Evolutionary conservation across 53 echinoderm and acorn worm species (phyloP), one percentile per base, ranked within the genome.

Genomic region (Arbacia lixula): DNA sequence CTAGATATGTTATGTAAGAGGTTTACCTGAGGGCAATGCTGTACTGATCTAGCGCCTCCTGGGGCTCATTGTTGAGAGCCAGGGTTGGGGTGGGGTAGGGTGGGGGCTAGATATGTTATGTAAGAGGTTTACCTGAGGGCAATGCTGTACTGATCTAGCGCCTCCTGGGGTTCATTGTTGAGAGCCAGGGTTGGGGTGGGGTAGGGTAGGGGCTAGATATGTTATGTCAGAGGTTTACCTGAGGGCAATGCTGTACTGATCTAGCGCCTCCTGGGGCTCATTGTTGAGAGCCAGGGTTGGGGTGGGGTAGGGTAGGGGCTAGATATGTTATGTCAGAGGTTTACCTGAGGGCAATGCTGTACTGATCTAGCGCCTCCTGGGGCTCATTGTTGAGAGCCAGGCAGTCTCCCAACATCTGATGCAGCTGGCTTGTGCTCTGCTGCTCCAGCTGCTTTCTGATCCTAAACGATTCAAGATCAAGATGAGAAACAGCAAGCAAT

Each of bases 41-140:
- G 82, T 97, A 97, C 84, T 97, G 98, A 60, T 97, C 90, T 30
- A 93, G 79, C 2, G 98, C 98, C 17, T 94, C 98, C 30, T 91
- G 94, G 3, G 90, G 86, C 35, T 97, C 98, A 87, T 90, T 94
- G 36, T 91, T 92, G 37, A 81, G 82, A 16, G 82, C 33, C 12
- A 97, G 71, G n/a, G n/a, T n/a, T n/a, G n/a, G n/a, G n/a, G n/a
- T n/a, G n/a, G n/a, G n/a, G n/a, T n/a, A n/a, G n/a, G n/a, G n/a
- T n/a, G n/a, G n/a, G n/a, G n/a, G n/a, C n/a, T n/a, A n/a, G n/a
- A n/a, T n/a, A n/a, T n/a, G n/a, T n/a, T n/a, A n/a, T n/a, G n/a
- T n/a, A n/a, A n/a, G n/a, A n/a, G n/a, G n/a, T n/a, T n/a, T 74
- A 97, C 97, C 87, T 94, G 56, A 97, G 90, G 11, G 97, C 91